These are phyloP conservation scores for Prunella strophiata DNA, from an alignment of 2,797 vertebrate genomes.

Conservation along the genomic window DNA sequence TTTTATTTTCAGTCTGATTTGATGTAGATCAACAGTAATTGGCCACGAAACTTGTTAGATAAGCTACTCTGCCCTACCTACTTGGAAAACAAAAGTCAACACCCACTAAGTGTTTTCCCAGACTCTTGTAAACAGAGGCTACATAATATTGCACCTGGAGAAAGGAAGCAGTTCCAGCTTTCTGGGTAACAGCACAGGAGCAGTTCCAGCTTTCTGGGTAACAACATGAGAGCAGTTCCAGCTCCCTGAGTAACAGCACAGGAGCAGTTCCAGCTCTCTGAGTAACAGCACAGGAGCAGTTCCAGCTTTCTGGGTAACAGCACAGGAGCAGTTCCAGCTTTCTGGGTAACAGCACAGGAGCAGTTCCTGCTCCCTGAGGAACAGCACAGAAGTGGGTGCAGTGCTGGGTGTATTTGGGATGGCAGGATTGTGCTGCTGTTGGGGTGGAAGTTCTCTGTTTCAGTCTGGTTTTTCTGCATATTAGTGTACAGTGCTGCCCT, in stretches of 20 bases:
- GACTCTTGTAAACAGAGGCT: neutral
- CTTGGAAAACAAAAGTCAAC: neutral
- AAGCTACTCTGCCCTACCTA: neutral
- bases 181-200: accelerated
- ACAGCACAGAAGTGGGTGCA: accelerated
- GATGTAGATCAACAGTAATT: neutral
- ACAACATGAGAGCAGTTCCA: accelerated
- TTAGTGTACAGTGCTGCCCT: neutral
- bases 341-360: no score
- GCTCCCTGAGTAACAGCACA: accelerated
- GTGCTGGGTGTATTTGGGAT: neutral
- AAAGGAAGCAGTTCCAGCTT: neutral
- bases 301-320: neutral
- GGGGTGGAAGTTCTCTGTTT: conserved; percentile 12
- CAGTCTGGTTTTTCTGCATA: conserved; percentile 8
- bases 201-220: neutral
- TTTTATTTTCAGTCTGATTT: neutral
- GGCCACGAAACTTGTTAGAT: neutral
- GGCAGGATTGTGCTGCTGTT: neutral
- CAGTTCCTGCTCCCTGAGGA: neutral
- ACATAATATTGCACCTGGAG: neutral
- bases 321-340: accelerated
- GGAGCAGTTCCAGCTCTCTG: neutral
- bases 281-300: accelerated
- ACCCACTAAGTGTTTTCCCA: neutral